phyloP scores from a whole-genome alignment of 1,140 invertebrate genomes.

The Bombus confusus region DNA sequence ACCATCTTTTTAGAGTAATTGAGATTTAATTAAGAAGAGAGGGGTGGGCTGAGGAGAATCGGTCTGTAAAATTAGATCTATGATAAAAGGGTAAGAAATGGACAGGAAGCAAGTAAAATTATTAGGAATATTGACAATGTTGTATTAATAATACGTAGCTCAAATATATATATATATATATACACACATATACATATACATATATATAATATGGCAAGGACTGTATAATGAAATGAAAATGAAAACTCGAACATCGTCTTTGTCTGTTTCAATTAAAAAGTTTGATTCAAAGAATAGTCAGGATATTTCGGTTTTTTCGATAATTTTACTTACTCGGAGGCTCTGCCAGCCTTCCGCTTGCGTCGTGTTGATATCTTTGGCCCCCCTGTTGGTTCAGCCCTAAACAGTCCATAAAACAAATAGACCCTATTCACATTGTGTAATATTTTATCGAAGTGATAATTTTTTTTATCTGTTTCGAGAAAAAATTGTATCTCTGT shows the following conservation, averaged over 20 bases:
- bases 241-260: conserved; percentile 58
- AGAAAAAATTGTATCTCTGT: conserved; percentile 13
- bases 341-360: conserved; percentile 82
- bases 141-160: conserved; percentile 34
- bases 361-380: conserved; percentile 82
- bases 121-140: conserved; percentile 37
- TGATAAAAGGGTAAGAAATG: background rate
- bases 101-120: conserved; percentile 51
- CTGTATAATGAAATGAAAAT: conserved; percentile 54
- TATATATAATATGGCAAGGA: conserved; percentile 33
- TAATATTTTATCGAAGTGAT: conserved; percentile 56
- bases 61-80: conserved; percentile 12
- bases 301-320: conserved; percentile 70
- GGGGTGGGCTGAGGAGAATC: background rate
- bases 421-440: conserved; percentile 77
- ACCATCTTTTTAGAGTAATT: conserved; percentile 6
- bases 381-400: conserved; percentile 83
- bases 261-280: conserved; percentile 59
- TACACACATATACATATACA: background rate
- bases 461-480: conserved; percentile 27
- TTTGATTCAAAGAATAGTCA: conserved; percentile 70
- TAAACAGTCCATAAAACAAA: conserved; percentile 83
- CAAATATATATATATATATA: conserved; percentile 10
- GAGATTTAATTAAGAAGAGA: conserved; percentile 34
- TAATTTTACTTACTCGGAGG: conserved; percentile 82